Base-by-base conservation (phyloP, 2,888 invertebrate genomes). In the Eupithecia subfuscata region DNA sequence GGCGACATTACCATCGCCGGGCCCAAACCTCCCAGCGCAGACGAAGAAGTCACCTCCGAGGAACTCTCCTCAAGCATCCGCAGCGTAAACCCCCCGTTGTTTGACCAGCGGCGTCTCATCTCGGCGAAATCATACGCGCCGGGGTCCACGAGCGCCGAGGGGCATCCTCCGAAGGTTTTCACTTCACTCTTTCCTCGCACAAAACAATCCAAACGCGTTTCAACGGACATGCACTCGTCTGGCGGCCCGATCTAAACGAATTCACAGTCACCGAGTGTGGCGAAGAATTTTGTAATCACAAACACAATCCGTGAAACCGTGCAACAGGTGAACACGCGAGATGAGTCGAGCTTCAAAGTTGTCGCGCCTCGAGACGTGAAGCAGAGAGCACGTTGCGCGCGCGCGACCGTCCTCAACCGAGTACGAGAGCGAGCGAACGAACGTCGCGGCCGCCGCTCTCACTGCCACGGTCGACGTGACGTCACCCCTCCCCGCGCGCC, bases 61-160 rank as follows among this genome's bases (percentile, higher is more conserved):
- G 96, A 96, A 89, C 96, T 96, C 93, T 97, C 97, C 87, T 97
- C 96, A 84, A 96, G 96, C 92, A 96, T 96, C 84, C 96, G 95
- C 91, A 95, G 90, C 89, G 96, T 93, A 87, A 96, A 96, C 89
- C 96, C 96, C 91, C 96, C 96, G 93, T 96, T 96, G 93, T 97
- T 96, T 82, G 96, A 96, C 97, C 97, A 97, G 94, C 97, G 96
- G 91, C 97, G 96, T 95, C 96, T 97, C 97, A 97, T 97, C 94
- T 95, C 94, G 90, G 89, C 88, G 90, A 91, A 90, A 90, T 94
- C 92, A 92, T 84, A 91, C 92, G 91, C 92, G 88, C 92, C 89
- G 85, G 83, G 82, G 86, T 88, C 88, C 90, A 87, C 88, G 82
- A 87, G 80, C 85, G 86, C 88, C 89, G 93, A 91, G 84, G 91